phyloP scores from a whole-genome alignment of 2,888 invertebrate species.

The Cyaniris semiargus region DNA sequence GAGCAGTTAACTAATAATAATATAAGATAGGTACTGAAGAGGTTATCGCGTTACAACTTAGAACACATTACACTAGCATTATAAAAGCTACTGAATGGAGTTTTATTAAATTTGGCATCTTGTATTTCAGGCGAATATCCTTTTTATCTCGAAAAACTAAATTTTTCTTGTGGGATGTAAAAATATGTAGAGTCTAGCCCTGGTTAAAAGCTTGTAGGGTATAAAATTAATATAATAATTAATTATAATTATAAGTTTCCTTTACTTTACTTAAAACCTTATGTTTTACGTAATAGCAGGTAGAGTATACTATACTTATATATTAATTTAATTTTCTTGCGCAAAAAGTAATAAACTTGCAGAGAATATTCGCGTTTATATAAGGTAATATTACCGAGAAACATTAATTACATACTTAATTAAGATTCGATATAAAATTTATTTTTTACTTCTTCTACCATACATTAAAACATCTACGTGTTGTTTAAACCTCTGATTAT shows the following conservation, averaged over 20 bases:
- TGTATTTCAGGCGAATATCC: no score
- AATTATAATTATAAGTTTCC: no score
- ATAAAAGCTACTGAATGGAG: not conserved
- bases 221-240: no score
- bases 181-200: no score
- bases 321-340: not conserved
- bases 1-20: not conserved
- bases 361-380: not conserved
- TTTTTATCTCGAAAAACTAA: no score
- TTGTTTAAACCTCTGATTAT: no score
- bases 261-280: conserved; percentile 34
- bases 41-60: not conserved
- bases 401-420: conserved; percentile 3
- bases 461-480: no score
- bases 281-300: not conserved
- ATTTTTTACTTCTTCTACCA: not conserved
- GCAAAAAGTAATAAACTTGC: not conserved
- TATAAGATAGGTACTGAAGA: not conserved
- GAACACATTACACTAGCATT: not conserved
- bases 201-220: no score
- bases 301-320: not conserved
- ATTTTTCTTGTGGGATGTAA: no score
- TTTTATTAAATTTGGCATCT: no score
- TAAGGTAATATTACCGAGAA: not conserved
- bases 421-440: not conserved